These are phyloP conservation scores for Automeris io DNA, from an alignment of 2,888 invertebrate species.

Conservation along the genomic window DNA sequence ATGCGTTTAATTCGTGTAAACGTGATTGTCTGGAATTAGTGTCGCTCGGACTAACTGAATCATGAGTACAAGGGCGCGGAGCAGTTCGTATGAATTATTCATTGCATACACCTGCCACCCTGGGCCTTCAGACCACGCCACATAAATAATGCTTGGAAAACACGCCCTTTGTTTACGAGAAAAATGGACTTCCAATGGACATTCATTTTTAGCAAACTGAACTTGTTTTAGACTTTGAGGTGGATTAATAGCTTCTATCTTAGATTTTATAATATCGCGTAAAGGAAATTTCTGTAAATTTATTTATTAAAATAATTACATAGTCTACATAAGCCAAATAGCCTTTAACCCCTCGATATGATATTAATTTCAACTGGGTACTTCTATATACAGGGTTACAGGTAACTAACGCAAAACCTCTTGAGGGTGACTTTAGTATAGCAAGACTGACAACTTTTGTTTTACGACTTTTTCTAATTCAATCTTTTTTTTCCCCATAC, in stretches of 20 bases:
- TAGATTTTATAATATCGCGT: too few species aligned
- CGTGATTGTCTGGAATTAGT: constrained; percentile 14
- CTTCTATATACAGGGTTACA: too few species aligned
- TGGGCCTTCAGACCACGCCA: not conserved
- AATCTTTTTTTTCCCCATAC: too few species aligned
- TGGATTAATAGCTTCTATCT: not conserved
- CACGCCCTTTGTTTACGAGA: not conserved
- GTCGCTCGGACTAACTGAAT: constrained; percentile 41
- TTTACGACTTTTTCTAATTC: too few species aligned
- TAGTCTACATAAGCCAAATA: too few species aligned
- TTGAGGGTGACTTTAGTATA: too few species aligned
- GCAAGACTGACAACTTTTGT: too few species aligned
- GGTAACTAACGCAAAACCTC: too few species aligned
- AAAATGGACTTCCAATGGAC: not conserved
- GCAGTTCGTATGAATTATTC: constrained; percentile 43
- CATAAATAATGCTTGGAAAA: constrained; percentile 5
- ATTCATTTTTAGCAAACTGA: not conserved
- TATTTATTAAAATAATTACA: too few species aligned
- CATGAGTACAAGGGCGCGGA: constrained; percentile 37
- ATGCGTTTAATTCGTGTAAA: not conserved
- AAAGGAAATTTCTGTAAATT: too few species aligned
- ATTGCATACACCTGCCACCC: constrained; percentile 29
- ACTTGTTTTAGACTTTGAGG: not conserved
- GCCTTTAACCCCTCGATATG: too few species aligned
- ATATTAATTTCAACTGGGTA: too few species aligned